These are phyloP conservation scores for Climacteris rufus DNA, from an alignment of 2,113 vertebrate genomes.

Conservation along the genomic window DNA sequence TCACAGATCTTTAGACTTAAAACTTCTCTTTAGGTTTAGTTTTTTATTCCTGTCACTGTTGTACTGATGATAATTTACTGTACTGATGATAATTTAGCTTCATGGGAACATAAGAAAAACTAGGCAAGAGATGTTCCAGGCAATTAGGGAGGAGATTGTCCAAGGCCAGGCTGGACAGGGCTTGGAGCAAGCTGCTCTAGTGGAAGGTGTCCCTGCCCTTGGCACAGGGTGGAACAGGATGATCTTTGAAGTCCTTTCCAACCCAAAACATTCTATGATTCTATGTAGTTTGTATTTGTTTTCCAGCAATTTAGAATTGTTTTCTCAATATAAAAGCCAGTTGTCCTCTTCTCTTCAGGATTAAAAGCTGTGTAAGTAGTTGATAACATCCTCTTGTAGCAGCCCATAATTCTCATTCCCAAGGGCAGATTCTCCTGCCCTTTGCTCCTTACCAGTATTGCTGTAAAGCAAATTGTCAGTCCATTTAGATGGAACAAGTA, in stretches of 20 bases:
- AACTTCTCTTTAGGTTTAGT: neutral
- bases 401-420: neutral
- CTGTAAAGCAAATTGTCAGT: neutral
- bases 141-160: neutral
- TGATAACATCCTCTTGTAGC: neutral
- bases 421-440: conserved; percentile 10
- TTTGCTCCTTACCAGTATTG: neutral
- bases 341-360: neutral
- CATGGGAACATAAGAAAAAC: neutral
- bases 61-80: no score
- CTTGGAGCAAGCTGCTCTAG: neutral
- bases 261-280: neutral
- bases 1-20: neutral
- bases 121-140: neutral
- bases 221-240: neutral
- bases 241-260: neutral
- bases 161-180: rapidly evolving
- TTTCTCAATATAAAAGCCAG: neutral
- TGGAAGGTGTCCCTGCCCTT: neutral
- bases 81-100: neutral
- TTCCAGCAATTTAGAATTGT: neutral
- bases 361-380: neutral
- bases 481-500: neutral
- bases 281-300: neutral
- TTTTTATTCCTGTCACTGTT: neutral